Evolutionary conservation across 2,797 vertebrate genomes (phyloP), one percentile per base, ranked within the genome.

Genomic region (Peromyscus nudipes): DNA sequence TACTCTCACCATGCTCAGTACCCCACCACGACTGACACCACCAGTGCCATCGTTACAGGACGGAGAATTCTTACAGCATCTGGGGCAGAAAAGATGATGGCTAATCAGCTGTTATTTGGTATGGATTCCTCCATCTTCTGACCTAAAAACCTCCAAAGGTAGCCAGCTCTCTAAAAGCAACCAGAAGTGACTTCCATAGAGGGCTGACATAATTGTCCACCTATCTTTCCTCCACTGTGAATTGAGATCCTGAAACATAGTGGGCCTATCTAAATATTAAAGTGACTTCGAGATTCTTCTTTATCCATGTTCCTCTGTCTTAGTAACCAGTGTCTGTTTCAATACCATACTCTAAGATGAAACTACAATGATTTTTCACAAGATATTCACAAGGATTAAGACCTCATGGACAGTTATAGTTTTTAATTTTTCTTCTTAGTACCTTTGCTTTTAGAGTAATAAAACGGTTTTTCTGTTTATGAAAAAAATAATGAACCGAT

Each of bases 101-200:
- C 65, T 80, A 93, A 97, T 92, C 85, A 93, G 40, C 55, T 89
- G 12, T 89, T 49, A 96, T 92, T 91, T n/a, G 6, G 64, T 29
- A 86, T 14, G 89, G 27, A 73, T 81, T 55, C 73, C 71, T 86
- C 87, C 71, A 75, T 71, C 88, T 96, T 98, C 97, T 91, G 90
- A 81, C 94, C 97, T 67, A 89, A 43, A 93, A 97, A 95, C 87
- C 92, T 97, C 92, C 46, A 73, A 79, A 96, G 83, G 69, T 60
- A 95, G 67, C 43, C 52, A 91, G 49, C 75, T 97, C 80, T 7
- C 67, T 73, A 73, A 5, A 91, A 79, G 40, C 4, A 21, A 92
- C 83, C 37, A 96, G 97, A 95, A 75, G 60, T 67, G 97, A 98
- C 79, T 95, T 82, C 95, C 85, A 76, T 67, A 79, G 95, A 86